A percentile compares a stretch with the other conserved stretches of the same genome.
phyloP scores from a whole-genome alignment of 2,888 invertebrate genomes.

The Epirrhoe tristata region DNA sequence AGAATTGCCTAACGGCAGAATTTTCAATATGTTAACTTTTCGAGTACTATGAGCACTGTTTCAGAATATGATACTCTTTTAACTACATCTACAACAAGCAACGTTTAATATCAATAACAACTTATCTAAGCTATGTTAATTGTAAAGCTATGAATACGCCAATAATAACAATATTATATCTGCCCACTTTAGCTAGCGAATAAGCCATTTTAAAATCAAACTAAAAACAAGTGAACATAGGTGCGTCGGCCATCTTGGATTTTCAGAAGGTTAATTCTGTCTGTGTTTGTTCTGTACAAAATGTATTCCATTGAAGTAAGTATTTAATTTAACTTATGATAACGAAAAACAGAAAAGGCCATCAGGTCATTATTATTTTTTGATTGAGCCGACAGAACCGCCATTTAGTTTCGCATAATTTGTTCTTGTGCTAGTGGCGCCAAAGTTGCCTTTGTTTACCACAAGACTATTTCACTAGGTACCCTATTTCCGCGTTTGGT shows the following conservation, averaged over 20 bases:
- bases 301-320: not conserved
- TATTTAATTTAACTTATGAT: not conserved
- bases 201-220: slow-evolving; percentile 19
- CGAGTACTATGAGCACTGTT: not conserved
- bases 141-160: slow-evolving; percentile 38
- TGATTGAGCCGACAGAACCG: not conserved
- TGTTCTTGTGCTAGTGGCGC: slow-evolving; percentile 1
- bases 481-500: not conserved
- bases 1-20: too few relatives aligned
- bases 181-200: slow-evolving; percentile 18
- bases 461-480: slow-evolving; percentile 13
- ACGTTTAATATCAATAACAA: slow-evolving; percentile 38
- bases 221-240: not conserved
- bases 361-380: not conserved
- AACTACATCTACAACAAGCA: slow-evolving; percentile 27
- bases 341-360: not conserved
- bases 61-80: not conserved
- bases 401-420: slow-evolving; percentile 8
- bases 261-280: not conserved
- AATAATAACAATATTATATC: slow-evolving; percentile 36
- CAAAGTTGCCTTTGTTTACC: not conserved
- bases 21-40: not conserved
- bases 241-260: slow-evolving; percentile 1
- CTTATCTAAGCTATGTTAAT: slow-evolving; percentile 35
- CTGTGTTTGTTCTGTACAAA: not conserved